Evolutionary conservation across 2,888 invertebrate genomes (phyloP).

Genomic region (Argyresthia goedartella): DNA sequence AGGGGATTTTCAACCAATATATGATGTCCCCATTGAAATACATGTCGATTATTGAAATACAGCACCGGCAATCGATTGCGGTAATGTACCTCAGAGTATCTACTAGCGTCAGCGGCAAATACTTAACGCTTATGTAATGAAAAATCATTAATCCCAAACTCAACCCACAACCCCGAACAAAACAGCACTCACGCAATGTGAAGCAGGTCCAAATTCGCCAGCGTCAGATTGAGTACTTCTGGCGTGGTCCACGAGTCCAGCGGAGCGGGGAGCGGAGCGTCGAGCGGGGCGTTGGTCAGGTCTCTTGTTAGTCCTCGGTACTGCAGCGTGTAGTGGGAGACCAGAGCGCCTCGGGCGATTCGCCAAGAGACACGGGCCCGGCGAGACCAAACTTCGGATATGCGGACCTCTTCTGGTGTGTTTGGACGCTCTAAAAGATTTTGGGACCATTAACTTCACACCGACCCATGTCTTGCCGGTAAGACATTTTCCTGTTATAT

Average conservation of each 20-base stretch:
- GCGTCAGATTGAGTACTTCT: conserved; percentile 52
- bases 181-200: conserved; percentile 51
- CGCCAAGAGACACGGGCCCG: conserved; percentile 57
- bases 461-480: too few relatives aligned
- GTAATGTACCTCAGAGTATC: too few relatives aligned
- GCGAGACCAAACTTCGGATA: conserved; percentile 61
- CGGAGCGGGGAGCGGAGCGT: conserved; percentile 44
- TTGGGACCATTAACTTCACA: too few relatives aligned
- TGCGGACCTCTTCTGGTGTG: conserved; percentile 53
- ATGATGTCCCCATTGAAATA: too few relatives aligned
- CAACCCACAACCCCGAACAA: neutral
- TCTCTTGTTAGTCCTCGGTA: conserved; percentile 48
- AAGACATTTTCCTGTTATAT: too few relatives aligned
- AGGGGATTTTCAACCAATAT: too few relatives aligned
- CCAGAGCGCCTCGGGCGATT: conserved; percentile 45
- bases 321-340: conserved; percentile 56
- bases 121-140: too few relatives aligned
- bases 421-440: conserved; percentile 43
- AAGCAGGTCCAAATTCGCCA: conserved; percentile 54
- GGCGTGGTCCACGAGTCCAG: conserved; percentile 53
- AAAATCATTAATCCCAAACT: too few relatives aligned
- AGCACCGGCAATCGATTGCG: too few relatives aligned
- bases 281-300: conserved; percentile 37
- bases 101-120: too few relatives aligned
- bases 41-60: too few relatives aligned